Evolutionary conservation across 2,797 vertebrate species (phyloP).

Genomic region (Bufotes viridis): DNA sequence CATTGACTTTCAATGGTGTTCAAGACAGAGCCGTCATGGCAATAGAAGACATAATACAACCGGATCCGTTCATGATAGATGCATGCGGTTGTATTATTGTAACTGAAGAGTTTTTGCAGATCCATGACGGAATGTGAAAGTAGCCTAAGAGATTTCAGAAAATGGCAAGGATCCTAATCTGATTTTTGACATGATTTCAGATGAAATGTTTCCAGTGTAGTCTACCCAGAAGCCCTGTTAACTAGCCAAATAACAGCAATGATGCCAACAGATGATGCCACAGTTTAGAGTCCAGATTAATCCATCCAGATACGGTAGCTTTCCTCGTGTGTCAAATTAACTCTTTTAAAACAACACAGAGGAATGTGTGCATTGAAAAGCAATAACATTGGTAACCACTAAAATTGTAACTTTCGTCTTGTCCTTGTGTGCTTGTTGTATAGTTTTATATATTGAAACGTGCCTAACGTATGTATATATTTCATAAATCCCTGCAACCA

Average conservation of each 20-base stretch:
- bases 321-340: not conserved
- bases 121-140: too few relatives aligned
- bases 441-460: not conserved
- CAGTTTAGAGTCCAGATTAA: not conserved
- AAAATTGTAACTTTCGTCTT: not conserved
- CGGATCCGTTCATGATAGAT: too few relatives aligned
- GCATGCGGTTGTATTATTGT: too few relatives aligned
- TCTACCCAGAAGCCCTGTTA: conserved; percentile 33
- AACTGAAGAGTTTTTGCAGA: too few relatives aligned
- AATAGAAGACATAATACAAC: too few relatives aligned
- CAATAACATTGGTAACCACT: not conserved
- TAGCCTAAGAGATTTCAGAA: not conserved
- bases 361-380: not conserved
- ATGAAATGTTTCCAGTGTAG: conserved; percentile 27
- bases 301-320: not conserved
- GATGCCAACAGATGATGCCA: conserved; percentile 23
- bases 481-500: too few relatives aligned
- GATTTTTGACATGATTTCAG: conserved; percentile 28
- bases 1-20: too few relatives aligned
- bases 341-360: not conserved
- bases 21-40: too few relatives aligned
- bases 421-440: not conserved
- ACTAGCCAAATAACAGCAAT: conserved; percentile 30
- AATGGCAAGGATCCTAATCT: conserved; percentile 1
- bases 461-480: too few relatives aligned